Conservation (phyloP, 2,888 invertebrate genomes). For the Coelinius sp. region DNA sequence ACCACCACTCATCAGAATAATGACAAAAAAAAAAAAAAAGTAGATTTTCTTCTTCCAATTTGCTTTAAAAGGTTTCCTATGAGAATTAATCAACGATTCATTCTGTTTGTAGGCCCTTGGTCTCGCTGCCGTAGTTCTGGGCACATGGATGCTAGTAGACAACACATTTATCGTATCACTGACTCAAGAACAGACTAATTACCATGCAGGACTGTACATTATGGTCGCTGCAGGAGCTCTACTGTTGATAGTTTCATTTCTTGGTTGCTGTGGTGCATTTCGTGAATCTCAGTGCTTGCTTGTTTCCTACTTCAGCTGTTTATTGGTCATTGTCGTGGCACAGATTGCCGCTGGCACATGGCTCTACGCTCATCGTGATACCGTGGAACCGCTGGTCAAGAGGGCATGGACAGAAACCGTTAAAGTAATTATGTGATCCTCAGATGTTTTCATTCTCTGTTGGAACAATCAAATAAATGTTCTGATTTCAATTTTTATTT, state of each 20-base stretch:
- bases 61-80: no score
- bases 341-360: conserved; percentile 85
- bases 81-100: not conserved
- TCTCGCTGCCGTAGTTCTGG: conserved; percentile 78
- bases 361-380: conserved; percentile 81
- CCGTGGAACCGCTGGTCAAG: conserved; percentile 77
- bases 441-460: not conserved
- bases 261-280: conserved; percentile 88
- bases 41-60: no score
- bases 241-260: conserved; percentile 82
- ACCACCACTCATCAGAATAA: no score
- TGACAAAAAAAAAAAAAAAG: no score
- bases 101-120: conserved; percentile 78
- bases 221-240: conserved; percentile 81
- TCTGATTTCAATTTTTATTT: not conserved
- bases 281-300: conserved; percentile 85
- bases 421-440: conserved; percentile 57
- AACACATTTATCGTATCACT: conserved; percentile 81
- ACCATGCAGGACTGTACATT: conserved; percentile 80
- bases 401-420: conserved; percentile 65
- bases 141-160: conserved; percentile 85
- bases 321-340: conserved; percentile 83
- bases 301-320: conserved; percentile 83
- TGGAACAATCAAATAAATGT: not conserved
- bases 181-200: conserved; percentile 76